Conservation (phyloP, 2,113 vertebrate species). For the Axis porcinus region DNA sequence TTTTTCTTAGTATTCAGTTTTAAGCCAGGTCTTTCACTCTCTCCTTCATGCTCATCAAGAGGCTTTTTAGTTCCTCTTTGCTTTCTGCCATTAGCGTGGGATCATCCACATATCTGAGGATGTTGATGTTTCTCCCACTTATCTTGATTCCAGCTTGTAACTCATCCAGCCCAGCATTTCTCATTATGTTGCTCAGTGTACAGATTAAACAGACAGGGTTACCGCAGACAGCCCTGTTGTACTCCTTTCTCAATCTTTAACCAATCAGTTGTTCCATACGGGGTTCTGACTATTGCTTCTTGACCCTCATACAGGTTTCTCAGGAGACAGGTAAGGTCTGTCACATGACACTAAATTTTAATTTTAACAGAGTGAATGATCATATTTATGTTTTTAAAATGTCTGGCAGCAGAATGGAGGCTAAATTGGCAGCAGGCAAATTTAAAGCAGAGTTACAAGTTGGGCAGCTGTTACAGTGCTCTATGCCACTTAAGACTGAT, state of each 20-base stretch:
- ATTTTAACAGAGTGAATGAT: neutral
- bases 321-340: neutral
- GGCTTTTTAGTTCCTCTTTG: neutral
- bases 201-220: neutral
- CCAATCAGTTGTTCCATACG: neutral
- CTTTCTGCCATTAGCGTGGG: neutral
- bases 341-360: neutral
- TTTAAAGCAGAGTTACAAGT: neutral
- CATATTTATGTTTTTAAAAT: constrained; percentile 6
- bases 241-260: neutral
- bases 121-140: neutral
- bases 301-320: neutral
- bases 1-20: neutral
- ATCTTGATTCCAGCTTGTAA: neutral
- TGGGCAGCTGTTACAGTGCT: neutral
- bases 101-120: neutral
- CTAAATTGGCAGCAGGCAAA: neutral
- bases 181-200: neutral
- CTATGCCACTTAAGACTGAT: neutral
- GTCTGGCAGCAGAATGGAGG: neutral
- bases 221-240: neutral
- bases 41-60: neutral
- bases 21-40: neutral
- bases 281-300: neutral
- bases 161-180: neutral